Percentiles rank a stretch among this genome's conserved stretches.
Evolutionary conservation across 1,140 invertebrate species (phyloP).

Genomic region (Contarinia nasturtii): DNA sequence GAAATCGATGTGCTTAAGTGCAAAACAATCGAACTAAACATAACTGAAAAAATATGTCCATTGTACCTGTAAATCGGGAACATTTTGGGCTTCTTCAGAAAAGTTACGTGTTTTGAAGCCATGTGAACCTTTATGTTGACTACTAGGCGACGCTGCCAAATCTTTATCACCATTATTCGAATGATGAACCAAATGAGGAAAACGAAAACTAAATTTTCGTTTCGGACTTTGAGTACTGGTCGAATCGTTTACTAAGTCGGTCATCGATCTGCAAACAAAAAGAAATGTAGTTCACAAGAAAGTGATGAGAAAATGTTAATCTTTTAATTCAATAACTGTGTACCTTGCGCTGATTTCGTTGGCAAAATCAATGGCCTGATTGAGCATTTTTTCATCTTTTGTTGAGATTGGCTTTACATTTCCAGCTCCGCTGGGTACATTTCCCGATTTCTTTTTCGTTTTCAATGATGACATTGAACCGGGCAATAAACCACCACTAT

Average conservation of each 20-base stretch:
- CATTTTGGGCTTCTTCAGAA: slow-evolving; percentile 73
- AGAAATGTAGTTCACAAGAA: not conserved
- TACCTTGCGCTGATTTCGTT: slow-evolving; percentile 72
- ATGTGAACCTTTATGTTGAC: slow-evolving; percentile 2
- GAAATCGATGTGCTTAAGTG: not conserved
- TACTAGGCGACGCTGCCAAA: not conserved
- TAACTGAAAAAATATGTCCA: too few species aligned
- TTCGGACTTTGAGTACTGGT: slow-evolving; percentile 57
- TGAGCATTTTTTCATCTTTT: slow-evolving; percentile 80
- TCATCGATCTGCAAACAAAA: slow-evolving; percentile 45
- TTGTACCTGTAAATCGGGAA: slow-evolving; percentile 60
- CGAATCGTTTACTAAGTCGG: slow-evolving; percentile 48
- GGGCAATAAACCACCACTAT: slow-evolving; percentile 6
- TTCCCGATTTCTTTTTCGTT: slow-evolving; percentile 54
- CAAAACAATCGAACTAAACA: not conserved
- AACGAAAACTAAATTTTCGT: slow-evolving; percentile 73
- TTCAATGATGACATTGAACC: slow-evolving; percentile 17
- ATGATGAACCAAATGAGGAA: slow-evolving; percentile 29
- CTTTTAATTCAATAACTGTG: not conserved
- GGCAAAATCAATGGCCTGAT: slow-evolving; percentile 82
- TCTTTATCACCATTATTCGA: slow-evolving; percentile 1
- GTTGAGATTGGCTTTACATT: slow-evolving; percentile 86
- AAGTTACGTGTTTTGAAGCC: slow-evolving; percentile 57
- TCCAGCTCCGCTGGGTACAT: slow-evolving; percentile 21
- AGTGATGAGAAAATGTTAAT: not conserved